phyloP scores from a whole-genome alignment of 2,113 vertebrate species.

The Paradoxurus hermaphroditus region DNA sequence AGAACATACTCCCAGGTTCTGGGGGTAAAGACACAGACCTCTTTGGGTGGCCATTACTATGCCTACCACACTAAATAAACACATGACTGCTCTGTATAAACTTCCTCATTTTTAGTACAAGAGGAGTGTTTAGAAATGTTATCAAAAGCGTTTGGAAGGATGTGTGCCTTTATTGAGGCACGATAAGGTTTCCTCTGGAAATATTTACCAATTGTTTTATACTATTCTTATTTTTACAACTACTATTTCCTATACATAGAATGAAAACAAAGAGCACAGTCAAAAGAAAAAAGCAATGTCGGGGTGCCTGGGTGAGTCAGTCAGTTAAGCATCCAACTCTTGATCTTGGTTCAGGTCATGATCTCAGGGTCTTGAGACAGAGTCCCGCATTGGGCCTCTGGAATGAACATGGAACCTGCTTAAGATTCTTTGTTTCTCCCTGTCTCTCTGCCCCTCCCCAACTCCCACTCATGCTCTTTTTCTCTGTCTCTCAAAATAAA shows the following conservation, averaged over 20 bases:
- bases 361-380: too few relatives aligned
- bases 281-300: background rate
- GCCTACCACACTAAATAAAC: background rate
- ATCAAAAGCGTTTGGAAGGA: background rate
- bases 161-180: background rate
- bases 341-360: too few relatives aligned
- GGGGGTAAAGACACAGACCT: background rate
- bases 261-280: constrained; percentile 2
- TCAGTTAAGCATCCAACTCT: too few relatives aligned
- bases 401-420: too few relatives aligned
- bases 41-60: background rate
- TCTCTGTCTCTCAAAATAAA: too few relatives aligned
- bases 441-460: too few relatives aligned
- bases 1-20: background rate
- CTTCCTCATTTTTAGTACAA: background rate
- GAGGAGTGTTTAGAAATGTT: background rate
- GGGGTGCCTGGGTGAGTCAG: too few relatives aligned
- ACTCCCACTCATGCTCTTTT: too few relatives aligned
- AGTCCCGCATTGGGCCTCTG: too few relatives aligned
- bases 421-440: too few relatives aligned
- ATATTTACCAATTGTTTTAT: background rate
- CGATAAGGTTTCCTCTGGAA: background rate
- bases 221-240: background rate
- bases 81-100: background rate
- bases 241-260: background rate